Evolutionary conservation across 2,797 vertebrate species (phyloP), one percentile per base, ranked within the genome.

Genomic region (Cygnus olor): DNA sequence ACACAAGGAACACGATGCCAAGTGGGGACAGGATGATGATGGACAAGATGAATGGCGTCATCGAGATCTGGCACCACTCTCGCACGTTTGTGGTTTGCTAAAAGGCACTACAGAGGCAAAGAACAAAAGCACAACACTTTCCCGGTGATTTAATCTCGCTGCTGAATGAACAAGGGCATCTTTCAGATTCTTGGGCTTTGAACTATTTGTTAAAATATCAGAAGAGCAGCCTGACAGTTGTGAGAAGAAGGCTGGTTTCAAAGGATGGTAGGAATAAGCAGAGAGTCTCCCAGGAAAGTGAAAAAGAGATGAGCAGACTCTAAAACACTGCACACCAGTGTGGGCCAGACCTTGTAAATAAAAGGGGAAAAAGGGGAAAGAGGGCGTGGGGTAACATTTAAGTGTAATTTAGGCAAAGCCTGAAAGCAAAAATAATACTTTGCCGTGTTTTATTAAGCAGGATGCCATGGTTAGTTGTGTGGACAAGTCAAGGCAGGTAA

Each of bases 161-260:
- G 45, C n/a, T 94, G 58, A 93, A 94, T 80, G 66, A 88, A 90
- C n/a, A 90, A 76, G 42, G 17, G 14, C 47, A 91, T 85, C 66
- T 86, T 88, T 68, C 60, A 88, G n/a, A 74, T 80, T 44, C 19
- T 71, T 57, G 40, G 42, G 28, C 68, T 83, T 85, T 91, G 65
- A 95, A 51, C 32, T 91, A 21, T 72, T 80, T 60, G 24, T 73
- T 77, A 88, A 84, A 83, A 34, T 56, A 88, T 44, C 71, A 47
- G 72, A 85, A 88, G 34, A 79, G 27, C 10, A 70, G 70, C 58
- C 60, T 79, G 49, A 38, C 27, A 86, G 65, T 56, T 91, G n/a
- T 76, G 66, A 94, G 72, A 89, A 83, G 49, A 24, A 12, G 25
- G 15, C 6, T 85, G 57, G n/a, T 27, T 85, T 91, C 79, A 69